Conservation (phyloP, 2,888 invertebrate genomes). For the Nomada goodeniana region DNA sequence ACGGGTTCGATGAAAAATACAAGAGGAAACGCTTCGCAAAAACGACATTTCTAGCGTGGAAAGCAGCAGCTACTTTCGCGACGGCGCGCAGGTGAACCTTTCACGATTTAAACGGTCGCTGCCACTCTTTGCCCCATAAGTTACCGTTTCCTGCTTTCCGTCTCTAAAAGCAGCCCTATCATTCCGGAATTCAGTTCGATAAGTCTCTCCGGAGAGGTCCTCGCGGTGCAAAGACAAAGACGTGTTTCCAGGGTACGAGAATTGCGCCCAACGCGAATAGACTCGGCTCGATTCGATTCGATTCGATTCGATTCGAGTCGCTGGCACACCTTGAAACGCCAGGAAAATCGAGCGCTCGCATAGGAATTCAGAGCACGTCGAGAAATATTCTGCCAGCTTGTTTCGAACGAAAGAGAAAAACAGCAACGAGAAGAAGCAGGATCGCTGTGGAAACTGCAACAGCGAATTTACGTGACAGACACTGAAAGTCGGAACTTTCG, state of each 20-base stretch:
- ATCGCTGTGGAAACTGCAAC: conserved; percentile 36
- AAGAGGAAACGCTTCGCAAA: too few relatives aligned
- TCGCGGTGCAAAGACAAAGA: neutral
- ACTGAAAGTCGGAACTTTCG: conserved; percentile 12
- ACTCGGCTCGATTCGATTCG: neutral
- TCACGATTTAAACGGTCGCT: too few relatives aligned
- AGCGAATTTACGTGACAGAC: conserved; percentile 27
- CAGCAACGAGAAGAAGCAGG: neutral
- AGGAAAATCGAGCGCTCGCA: neutral
- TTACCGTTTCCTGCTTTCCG: too few relatives aligned
- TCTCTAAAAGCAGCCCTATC: too few relatives aligned
- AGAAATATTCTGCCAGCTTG: conserved; percentile 29
- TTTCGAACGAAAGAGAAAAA: conserved; percentile 5
- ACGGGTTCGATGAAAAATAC: too few relatives aligned
- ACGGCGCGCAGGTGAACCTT: too few relatives aligned
- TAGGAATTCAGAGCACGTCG: conserved; percentile 28
- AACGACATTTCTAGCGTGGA: too few relatives aligned
- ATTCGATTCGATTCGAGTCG: too few relatives aligned
- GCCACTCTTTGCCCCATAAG: neutral
- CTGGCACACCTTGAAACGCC: neutral
- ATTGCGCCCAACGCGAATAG: too few relatives aligned
- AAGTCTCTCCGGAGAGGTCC: neutral
- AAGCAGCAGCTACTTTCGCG: too few relatives aligned
- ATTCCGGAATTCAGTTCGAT: neutral
- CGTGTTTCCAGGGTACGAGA: too few relatives aligned